Evolutionary conservation across 2,888 invertebrate species (phyloP).

Genomic region (Drosophila cyrtoloma): DNA sequence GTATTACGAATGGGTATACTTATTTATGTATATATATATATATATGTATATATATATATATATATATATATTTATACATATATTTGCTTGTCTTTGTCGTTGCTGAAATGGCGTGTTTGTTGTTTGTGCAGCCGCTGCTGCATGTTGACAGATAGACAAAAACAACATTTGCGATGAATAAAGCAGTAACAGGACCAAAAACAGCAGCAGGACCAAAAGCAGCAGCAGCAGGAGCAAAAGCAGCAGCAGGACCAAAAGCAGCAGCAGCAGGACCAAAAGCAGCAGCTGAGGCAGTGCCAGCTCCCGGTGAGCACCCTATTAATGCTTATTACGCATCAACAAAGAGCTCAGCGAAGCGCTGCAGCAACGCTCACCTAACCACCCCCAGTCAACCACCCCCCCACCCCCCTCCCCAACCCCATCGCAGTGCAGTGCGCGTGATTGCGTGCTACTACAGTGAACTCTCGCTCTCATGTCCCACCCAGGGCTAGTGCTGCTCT

Average conservation of each 20-base stretch:
- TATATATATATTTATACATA: not conserved
- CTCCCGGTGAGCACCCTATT: conserved; percentile 69
- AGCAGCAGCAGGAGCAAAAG: conserved; percentile 15
- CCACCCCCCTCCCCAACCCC: not conserved
- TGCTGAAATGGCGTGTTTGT: conserved; percentile 44
- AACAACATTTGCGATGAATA: conserved; percentile 76
- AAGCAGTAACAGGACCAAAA: conserved; percentile 36
- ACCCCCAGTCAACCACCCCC: not conserved
- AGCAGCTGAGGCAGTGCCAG: conserved; percentile 4
- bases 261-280: not conserved
- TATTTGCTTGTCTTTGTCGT: conserved; percentile 10
- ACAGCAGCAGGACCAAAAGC: conserved; percentile 33
- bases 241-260: conserved; percentile 17
- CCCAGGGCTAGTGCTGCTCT: conserved; percentile 29
- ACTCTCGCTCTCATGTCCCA: conserved; percentile 22
- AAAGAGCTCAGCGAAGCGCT: conserved; percentile 40
- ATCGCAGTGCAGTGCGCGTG: conserved; percentile 62
- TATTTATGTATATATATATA: not conserved
- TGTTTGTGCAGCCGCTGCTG: conserved; percentile 62
- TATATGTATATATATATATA: not conserved
- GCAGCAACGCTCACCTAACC: conserved; percentile 14
- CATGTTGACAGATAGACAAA: conserved; percentile 81
- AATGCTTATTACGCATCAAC: conserved; percentile 79
- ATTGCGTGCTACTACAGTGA: conserved; percentile 67
- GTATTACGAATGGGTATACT: not conserved